Evolutionary conservation across 1,140 invertebrate species (phyloP), one percentile per base, ranked within the genome.

Genomic region (Lineus longissimus): DNA sequence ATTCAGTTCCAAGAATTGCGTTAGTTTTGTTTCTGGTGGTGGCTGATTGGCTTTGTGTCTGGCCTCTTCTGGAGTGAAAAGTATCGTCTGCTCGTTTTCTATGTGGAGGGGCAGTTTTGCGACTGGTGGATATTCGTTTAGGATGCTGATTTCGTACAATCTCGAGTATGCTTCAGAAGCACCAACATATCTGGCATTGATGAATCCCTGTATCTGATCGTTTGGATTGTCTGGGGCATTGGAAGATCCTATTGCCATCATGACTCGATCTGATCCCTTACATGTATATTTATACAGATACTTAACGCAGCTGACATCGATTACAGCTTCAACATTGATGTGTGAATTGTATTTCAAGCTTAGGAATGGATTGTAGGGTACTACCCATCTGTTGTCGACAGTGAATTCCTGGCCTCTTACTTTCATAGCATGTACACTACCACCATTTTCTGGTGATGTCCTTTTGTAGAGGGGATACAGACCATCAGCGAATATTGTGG

Each of bases 231-330:
- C n/a, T n/a, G n/a, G n/a, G n/a, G n/a, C n/a, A n/a, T n/a, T 36
- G 9, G 47, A 51, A 19, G 6, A 4, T 7, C 47, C 47, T 6
- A 51, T 23, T 4, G 47, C n/a, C n/a, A 51, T 27, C n/a, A 51
- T 51, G n/a, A 51, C 47, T 51, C 25, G n/a, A 27, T 65, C 63
- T n/a, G 15, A 70, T 73, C 78, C 82, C 71, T 64, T 69, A 67
- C 70, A 75, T 66, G 60, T 75, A 76, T 33, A 83, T 76, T 22
- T 70, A 66, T 54, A 83, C 72, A 70, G 75, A 41, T 75, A 83
- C 43, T 68, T 62, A 1, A 58, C 9, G 41, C 55, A 36, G 0
- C 31, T n/a, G 13, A 47, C 27, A 9, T 31, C 19, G 41, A 40
- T 47, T 15, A 60, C 61, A 25, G 62, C 45, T 64, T 66, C 55